phyloP scores from a whole-genome alignment of 2,888 invertebrate genomes.

The Hypolimnas misippus region DNA sequence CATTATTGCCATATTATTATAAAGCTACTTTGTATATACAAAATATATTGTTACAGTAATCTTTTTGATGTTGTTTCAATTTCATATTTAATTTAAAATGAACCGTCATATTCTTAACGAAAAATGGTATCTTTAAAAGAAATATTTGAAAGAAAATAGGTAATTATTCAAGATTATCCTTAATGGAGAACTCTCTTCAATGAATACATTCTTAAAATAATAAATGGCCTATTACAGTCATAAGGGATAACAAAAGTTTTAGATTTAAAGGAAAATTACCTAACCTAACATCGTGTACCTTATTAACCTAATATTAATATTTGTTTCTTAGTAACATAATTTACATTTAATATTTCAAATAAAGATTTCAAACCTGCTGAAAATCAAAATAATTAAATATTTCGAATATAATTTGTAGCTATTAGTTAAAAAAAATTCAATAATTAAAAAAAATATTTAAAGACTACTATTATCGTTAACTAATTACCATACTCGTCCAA shows the following conservation, averaged over 20 bases:
- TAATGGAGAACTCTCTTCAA: background rate
- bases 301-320: too few relatives aligned
- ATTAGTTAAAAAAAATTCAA: background rate
- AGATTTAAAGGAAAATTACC: background rate
- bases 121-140: background rate
- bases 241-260: background rate
- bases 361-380: too few relatives aligned
- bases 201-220: background rate
- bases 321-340: too few relatives aligned
- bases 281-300: background rate
- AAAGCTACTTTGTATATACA: slow-evolving; percentile 76
- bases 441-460: background rate
- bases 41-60: slow-evolving; percentile 75
- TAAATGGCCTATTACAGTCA: background rate
- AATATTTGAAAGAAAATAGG: too few relatives aligned
- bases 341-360: too few relatives aligned
- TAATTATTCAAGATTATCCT: background rate
- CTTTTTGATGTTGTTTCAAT: slow-evolving; percentile 50
- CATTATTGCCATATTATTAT: slow-evolving; percentile 70
- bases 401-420: too few relatives aligned
- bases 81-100: background rate
- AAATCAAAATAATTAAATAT: too few relatives aligned
- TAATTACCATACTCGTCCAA: too few relatives aligned
- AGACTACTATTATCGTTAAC: background rate
- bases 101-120: background rate